Evolutionary conservation across 2,888 invertebrate genomes (phyloP).

Genomic region (Tiliacea citrago): DNA sequence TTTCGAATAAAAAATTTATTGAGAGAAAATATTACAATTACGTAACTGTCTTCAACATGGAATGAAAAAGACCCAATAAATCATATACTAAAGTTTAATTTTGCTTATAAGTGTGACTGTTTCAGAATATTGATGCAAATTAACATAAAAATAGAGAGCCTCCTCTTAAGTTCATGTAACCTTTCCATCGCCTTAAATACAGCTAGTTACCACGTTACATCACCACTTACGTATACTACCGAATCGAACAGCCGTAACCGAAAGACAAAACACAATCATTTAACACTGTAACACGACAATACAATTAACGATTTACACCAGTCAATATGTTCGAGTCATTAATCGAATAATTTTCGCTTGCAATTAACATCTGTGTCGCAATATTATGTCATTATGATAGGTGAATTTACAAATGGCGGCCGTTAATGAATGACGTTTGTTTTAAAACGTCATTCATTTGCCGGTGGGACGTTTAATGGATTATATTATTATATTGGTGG

Average conservation of each 20-base stretch:
- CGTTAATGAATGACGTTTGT: slow-evolving; percentile 42
- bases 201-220: slow-evolving; percentile 25
- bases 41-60: too few relatives aligned
- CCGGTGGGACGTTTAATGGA: slow-evolving; percentile 8
- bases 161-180: neutral
- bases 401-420: slow-evolving; percentile 43
- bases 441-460: slow-evolving; percentile 42
- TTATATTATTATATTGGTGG: slow-evolving; percentile 6
- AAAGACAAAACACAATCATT: slow-evolving; percentile 46
- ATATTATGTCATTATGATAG: slow-evolving; percentile 57
- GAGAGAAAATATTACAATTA: too few relatives aligned
- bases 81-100: too few relatives aligned
- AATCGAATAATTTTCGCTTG: slow-evolving; percentile 68
- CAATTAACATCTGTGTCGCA: slow-evolving; percentile 63
- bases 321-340: slow-evolving; percentile 54
- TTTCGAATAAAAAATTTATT: too few relatives aligned
- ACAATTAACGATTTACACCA: slow-evolving; percentile 60
- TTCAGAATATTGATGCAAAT: too few relatives aligned
- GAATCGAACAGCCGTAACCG: slow-evolving; percentile 20
- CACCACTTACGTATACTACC: slow-evolving; percentile 4
- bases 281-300: slow-evolving; percentile 46
- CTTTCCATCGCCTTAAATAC: neutral
- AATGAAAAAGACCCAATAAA: too few relatives aligned
- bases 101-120: too few relatives aligned
- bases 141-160: too few relatives aligned